Evolutionary conservation across 53 echinoderm and acorn worm species (phyloP).

Genomic region (Paracentrotus lividus): DNA sequence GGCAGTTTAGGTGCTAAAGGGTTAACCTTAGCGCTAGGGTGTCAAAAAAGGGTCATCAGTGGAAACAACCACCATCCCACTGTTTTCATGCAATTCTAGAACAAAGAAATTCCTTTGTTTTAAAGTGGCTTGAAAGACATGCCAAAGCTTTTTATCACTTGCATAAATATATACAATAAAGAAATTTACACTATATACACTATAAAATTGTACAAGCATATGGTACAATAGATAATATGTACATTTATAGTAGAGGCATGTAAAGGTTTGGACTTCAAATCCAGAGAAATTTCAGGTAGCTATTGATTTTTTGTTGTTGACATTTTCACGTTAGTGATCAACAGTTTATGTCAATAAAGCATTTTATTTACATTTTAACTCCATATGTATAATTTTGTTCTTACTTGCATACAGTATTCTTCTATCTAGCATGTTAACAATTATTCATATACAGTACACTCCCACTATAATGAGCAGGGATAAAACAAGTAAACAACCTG

Average conservation of each 20-base stretch:
- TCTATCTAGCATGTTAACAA: background rate
- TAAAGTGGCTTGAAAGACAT: background rate
- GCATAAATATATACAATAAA: background rate
- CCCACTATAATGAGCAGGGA: no score
- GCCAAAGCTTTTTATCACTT: background rate
- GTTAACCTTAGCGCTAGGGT: no score
- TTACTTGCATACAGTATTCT: background rate
- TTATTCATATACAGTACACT: no score
- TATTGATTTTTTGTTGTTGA: background rate
- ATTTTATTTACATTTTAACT: slow-evolving; percentile 25
- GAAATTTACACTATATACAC: background rate
- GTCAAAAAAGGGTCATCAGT: background rate
- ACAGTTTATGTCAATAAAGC: background rate
- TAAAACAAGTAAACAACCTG: no score
- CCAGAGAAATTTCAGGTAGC: slow-evolving; percentile 43
- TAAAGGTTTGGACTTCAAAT: slow-evolving; percentile 32
- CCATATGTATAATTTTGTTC: slow-evolving; percentile 36
- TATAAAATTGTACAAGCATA: slow-evolving; percentile 9
- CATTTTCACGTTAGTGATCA: background rate
- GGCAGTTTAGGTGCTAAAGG: no score
- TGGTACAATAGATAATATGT: background rate
- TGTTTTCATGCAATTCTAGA: no score
- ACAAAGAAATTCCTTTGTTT: background rate
- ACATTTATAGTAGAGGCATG: background rate
- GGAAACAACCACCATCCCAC: background rate